Evolutionary conservation across 1,140 invertebrate species (phyloP).

Genomic region (Anastrepha obliqua): DNA sequence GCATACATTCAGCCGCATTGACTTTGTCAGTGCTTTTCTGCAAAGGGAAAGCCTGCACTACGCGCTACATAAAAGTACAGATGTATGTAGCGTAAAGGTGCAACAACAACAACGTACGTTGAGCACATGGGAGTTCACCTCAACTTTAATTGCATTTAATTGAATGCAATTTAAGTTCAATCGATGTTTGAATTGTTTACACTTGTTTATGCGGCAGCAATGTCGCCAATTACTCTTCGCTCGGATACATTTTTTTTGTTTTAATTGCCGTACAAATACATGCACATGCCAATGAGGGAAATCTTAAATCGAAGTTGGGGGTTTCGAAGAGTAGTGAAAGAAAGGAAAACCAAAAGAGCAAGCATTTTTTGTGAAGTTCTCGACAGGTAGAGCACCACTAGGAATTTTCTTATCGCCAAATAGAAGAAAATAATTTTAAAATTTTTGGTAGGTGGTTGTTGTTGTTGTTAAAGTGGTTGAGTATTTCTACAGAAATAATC

Average conservation of each 20-base stretch:
- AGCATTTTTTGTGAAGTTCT: too few species aligned
- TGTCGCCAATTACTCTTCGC: neutral
- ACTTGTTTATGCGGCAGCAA: slow-evolving; percentile 38
- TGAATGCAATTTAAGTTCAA: slow-evolving; percentile 20
- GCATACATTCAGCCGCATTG: slow-evolving; percentile 31
- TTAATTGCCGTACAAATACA: too few species aligned
- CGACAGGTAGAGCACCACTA: too few species aligned
- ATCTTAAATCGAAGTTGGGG: too few species aligned
- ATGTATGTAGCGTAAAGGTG: neutral
- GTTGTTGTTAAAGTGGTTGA: too few species aligned
- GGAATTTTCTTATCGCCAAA: too few species aligned
- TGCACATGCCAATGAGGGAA: too few species aligned
- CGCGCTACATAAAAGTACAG: neutral
- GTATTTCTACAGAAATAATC: too few species aligned
- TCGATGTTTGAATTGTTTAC: slow-evolving; percentile 37
- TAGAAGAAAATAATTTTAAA: too few species aligned
- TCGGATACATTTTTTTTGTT: neutral
- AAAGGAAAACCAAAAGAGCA: too few species aligned
- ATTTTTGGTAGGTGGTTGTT: too few species aligned
- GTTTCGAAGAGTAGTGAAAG: too few species aligned
- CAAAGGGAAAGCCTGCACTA: neutral
- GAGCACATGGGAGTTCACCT: slow-evolving; percentile 3
- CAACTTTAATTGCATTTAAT: slow-evolving; percentile 22
- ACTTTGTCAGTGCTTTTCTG: slow-evolving; percentile 4
- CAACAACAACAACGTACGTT: neutral